Evolutionary conservation across 2,113 vertebrate genomes (phyloP), one percentile per base, ranked within the genome.

Genomic region (Alaudala cheleensis): DNA sequence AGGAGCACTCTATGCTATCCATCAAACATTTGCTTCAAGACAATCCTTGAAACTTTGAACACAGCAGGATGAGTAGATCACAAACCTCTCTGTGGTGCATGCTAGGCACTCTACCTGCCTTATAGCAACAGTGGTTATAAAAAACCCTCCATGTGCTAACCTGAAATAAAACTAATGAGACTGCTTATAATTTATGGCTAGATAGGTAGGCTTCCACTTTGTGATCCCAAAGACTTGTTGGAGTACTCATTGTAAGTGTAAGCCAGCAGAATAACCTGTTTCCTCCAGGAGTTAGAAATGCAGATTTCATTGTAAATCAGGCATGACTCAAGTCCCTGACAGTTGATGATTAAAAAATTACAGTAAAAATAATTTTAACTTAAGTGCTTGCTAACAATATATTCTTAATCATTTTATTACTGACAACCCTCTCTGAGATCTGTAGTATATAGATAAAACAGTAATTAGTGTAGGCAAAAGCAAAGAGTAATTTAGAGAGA

Each of bases 41-140:
- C 95, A 97, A 94, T 80, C 72, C 82, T 69, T 61, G 61, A 94
- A 95, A 92, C 96, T 96, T 95, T 96, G 92, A 96, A 95, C 96
- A 95, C 97, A 97, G 96, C 94, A 95, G 96, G 96, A 96, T 92
- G 83, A 90, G 93, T 86, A 92, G 95, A 97, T 95, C 96, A 87
- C 50, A 95, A 92, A 85, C 76, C 49, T 81, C 72, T 72, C 62
- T 74, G 83, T 76, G 97, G 93, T 71, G 42, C 51, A 40, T 67
- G 86, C 60, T 76, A 91, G 81, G 67, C 65, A 81, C 78, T 94
- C 86, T 96, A 92, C 76, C 91, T 94, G 81, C 50, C 82, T 91
- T 86, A 69, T 61, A 92, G 92, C 84, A 95, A 82, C 74, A 31
- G 2, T 29, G 40, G 76, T 50, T 95, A 87, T 76, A 87, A 89